Evolutionary conservation across 2,113 vertebrate species (phyloP), one percentile per base, ranked within the genome.

Genomic region (Platysternon megacephalum): DNA sequence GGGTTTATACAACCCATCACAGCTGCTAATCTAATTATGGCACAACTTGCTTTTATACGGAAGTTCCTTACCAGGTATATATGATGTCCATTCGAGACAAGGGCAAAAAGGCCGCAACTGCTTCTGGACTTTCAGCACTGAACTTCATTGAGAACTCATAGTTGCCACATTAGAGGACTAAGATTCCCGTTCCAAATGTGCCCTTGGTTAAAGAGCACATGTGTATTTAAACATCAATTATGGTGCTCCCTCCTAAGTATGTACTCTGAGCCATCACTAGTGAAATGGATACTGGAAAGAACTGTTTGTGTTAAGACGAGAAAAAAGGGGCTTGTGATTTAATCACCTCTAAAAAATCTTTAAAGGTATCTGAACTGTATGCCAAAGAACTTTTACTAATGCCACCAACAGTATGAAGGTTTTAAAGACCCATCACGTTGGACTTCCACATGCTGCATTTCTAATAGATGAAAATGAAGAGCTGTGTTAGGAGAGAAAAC

Each of bases 261-360:
- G 11, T 72, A 29, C 81, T 8, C 84, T 91, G 58, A 88, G n/a
- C 24, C 42, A 28, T 22, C 13, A 56, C 26, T 48, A 78, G 14
- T 35, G 48, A 22, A 19, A 72, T n/a, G 53, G 0, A 0, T 39
- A 49, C 49, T 74, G 61, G 86, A 68, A 55, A 22, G 21, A 68
- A 49, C 74, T 94, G 5, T 78, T 92, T 94, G 2, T 84, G 51
- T 46, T 93, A 91, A 90, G 44, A 91, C 56, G 32, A 56, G 86
- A 87, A 16, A 8, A 29, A 12, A 5, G 61, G 44, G 46, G 29
- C 58, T n/a, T 8, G 46, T 44, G 17, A 52, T 16, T n/a, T 83
- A 94, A 91, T 0, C 1, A 10, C 9, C 28, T 46, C 17, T 4
- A n/a, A 82, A 56, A 89, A 81, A n/a, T 16, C 21, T 3, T 35